phyloP scores from a whole-genome alignment of 2,888 invertebrate species.

The Volucella bombylans region DNA sequence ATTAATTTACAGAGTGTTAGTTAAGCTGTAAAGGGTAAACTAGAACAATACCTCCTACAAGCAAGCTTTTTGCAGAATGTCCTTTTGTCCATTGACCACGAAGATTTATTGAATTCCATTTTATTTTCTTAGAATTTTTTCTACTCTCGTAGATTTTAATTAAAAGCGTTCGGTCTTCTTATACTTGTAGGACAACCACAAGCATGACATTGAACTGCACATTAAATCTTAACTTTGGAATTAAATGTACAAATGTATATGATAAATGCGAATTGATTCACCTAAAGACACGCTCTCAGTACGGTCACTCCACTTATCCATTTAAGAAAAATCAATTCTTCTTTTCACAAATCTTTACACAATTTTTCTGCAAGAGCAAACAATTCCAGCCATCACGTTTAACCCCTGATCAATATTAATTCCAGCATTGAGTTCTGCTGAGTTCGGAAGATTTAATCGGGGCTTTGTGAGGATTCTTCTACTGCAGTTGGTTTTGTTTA shows the following conservation, averaged over 20 bases:
- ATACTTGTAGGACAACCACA: slow-evolving; percentile 29
- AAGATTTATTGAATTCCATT: slow-evolving; percentile 57
- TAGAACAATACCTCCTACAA: slow-evolving; percentile 14
- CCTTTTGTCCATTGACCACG: slow-evolving; percentile 46
- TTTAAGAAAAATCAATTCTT: no score
- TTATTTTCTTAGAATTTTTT: slow-evolving; percentile 27
- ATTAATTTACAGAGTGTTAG: slow-evolving; percentile 61
- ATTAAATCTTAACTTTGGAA: slow-evolving; percentile 45
- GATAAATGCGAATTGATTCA: background rate
- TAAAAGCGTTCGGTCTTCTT: slow-evolving; percentile 53
- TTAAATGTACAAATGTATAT: background rate
- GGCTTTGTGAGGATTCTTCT: slow-evolving; percentile 3
- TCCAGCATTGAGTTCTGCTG: background rate
- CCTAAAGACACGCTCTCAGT: no score
- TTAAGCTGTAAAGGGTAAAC: slow-evolving; percentile 58
- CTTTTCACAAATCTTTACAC: no score
- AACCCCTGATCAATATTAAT: slow-evolving; percentile 8
- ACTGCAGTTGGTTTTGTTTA: slow-evolving; percentile 42
- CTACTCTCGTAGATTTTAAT: slow-evolving; percentile 59
- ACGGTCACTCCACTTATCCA: background rate
- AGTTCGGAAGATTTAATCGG: slow-evolving; percentile 40
- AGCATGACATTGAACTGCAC: slow-evolving; percentile 25
- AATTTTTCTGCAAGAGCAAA: no score
- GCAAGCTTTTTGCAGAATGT: slow-evolving; percentile 24
- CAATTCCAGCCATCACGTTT: no score